Base-by-base conservation (phyloP, 2,797 vertebrate genomes). In the Ateles fusciceps region DNA sequence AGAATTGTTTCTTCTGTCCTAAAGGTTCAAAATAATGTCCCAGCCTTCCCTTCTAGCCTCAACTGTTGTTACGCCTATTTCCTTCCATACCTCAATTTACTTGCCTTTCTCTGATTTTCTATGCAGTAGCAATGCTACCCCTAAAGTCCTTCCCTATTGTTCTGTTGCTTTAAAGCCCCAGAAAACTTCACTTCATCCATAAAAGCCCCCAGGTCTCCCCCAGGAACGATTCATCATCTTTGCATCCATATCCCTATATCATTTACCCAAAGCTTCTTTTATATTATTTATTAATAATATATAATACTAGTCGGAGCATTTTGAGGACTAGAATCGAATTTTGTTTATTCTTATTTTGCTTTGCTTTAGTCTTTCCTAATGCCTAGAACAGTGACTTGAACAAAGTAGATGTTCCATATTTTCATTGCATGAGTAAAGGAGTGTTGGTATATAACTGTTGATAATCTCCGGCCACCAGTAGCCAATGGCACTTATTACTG, bases 291-390 rank as follows among this genome's bases (percentile, higher is more conserved):
- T 61, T 42, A 68, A 68, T n/a, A 68, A 71, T 19, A 55, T 44
- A 86, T 55, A 61, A 30, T 39, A 11, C 21, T 85, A 76, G 44
- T 81, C 28, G 5, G n/a, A 71, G 71, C 30, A 50, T 71, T 72
- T 90, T 89, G 48, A 93, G 30, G 4, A 83, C 52, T 57, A 3
- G 28, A 90, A 87, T 78, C 4, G 21, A 48, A 93, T 59, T 79
- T 79, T 81, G 15, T 59, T 91, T 64, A 68, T 74, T 83, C 46
- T 81, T 83, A 87, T 52, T 92, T 93, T 74, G 21, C 26, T 83
- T 72, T 89, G 17, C 21, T 94, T n/a, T 96, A 61, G 46, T 85
- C 88, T 36, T 42, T 79, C 84, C 15, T 95, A 93, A 72, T 89
- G 64, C 22, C 36, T 91, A 71, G 26, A 48, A 81, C 8, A 61